Conservation (phyloP, 2,888 invertebrate species). For the Euphydryas editha region DNA sequence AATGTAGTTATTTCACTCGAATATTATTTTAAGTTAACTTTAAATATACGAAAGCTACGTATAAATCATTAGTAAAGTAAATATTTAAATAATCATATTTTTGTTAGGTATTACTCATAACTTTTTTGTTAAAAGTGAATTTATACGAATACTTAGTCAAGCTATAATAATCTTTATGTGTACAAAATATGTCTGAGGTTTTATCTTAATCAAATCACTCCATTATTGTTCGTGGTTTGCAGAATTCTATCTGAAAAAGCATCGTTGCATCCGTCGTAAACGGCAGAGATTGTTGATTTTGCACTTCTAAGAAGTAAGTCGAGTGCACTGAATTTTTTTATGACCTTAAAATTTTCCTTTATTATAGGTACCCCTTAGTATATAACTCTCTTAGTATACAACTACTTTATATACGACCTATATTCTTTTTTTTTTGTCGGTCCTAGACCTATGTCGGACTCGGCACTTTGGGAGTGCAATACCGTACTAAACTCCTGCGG, state of each 20-base stretch:
- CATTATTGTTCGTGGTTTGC: conserved; percentile 44
- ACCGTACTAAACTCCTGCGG: no score
- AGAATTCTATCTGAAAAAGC: conserved; percentile 63
- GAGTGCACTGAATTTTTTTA: conserved; percentile 60
- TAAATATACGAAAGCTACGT: no score
- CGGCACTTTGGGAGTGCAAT: no score
- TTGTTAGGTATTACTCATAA: no score
- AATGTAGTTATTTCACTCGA: no score
- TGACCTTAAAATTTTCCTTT: conserved; percentile 8
- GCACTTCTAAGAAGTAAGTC: conserved; percentile 71
- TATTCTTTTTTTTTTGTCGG: no score
- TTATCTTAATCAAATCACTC: conserved; percentile 49
- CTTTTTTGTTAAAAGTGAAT: no score
- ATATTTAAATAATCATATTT: no score
- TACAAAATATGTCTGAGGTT: conserved; percentile 28
- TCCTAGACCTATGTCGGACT: no score
- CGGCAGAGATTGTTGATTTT: conserved; percentile 71
- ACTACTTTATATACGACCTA: no score
- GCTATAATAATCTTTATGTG: conserved; percentile 3
- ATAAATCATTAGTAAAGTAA: no score
- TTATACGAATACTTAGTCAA: background rate
- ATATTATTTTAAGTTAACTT: no score
- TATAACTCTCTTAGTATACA: background rate
- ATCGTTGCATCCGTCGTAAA: conserved; percentile 70
- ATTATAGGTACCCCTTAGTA: background rate